A percentile compares a stretch with the other conserved stretches of the same genome.
Evolutionary conservation across 2,888 invertebrate species (phyloP).

Genomic region (Latrodectus elegans): DNA sequence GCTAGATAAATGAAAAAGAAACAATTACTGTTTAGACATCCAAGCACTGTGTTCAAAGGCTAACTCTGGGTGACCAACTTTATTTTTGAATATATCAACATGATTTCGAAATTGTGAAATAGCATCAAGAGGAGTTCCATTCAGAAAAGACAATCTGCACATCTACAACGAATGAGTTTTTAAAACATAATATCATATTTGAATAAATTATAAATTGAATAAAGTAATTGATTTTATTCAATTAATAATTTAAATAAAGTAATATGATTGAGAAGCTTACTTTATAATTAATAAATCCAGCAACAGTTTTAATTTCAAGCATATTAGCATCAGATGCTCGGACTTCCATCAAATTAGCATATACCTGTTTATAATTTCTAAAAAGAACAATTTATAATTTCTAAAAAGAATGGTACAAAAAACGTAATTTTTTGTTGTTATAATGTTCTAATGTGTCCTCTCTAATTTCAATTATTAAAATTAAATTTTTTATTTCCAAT

Average conservation of each 20-base stretch:
- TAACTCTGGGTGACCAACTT: slow-evolving; percentile 86
- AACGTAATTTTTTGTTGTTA: no score
- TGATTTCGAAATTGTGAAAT: slow-evolving; percentile 95
- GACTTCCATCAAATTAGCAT: slow-evolving; percentile 90
- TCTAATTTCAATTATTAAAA: no score
- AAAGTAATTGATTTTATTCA: no score
- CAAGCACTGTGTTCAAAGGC: slow-evolving; percentile 96
- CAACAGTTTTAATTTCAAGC: slow-evolving; percentile 94
- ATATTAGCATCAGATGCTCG: slow-evolving; percentile 92
- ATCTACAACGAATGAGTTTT: slow-evolving; percentile 76
- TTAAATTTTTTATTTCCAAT: no score
- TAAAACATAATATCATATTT: not conserved
- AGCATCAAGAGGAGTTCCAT: slow-evolving; percentile 93
- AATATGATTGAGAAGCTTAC: slow-evolving; percentile 71
- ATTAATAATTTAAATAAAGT: not conserved
- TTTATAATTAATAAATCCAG: slow-evolving; percentile 96
- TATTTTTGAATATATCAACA: slow-evolving; percentile 87
- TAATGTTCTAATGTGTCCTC: no score
- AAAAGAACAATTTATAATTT: slow-evolving; percentile 63
- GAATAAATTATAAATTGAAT: no score
- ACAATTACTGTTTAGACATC: slow-evolving; percentile 91
- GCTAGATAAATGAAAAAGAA: slow-evolving; percentile 68
- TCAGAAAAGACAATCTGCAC: slow-evolving; percentile 90
- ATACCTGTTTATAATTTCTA: slow-evolving; percentile 84
- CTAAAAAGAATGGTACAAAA: no score